Evolutionary conservation across 2,113 vertebrate species (phyloP), one percentile per base, ranked within the genome.

Genomic region (Motacilla tschutschensis): DNA sequence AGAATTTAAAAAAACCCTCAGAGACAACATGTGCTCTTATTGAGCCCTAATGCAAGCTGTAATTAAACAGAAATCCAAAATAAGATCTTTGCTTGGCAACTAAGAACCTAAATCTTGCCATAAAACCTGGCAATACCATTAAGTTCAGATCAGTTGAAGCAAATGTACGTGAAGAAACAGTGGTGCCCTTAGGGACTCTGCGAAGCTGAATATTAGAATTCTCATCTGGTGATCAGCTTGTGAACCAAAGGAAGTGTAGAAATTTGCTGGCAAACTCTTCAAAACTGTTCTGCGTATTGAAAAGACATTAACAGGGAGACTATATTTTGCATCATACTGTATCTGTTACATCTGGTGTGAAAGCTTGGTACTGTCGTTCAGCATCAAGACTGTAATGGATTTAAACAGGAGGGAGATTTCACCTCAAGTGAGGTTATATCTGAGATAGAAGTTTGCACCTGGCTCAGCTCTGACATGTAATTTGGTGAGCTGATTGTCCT

Each of bases 211-310:
- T 88, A 85, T 94, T 92, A 94, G 81, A 91, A 92, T 71, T 90
- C 81, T 89, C 86, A 88, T 93, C 67, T 89, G 86, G 81, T 77
- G 72, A 92, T 94, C 92, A 90, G 92, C 84, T 91, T 92, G 77
- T n/a, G 53, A 79, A 90, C 81, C 60, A 67, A 92, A 90, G 86
- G 88, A 95, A 92, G 88, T 79, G 41, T 79, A 93, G 81, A 93
- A 92, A 92, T 93, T 84, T 86, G 63, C 84, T 95, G 93, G 94
- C 93, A 92, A 73, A 60, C 67, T 82, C 90, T 94, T 95, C 92
- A 95, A 86, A 94, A 93, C 79, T 46, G n/a, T 57, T 86, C 51
- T 29, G 64, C 19, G 1, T 73, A 79, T 79, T 92, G 93, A 92
- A 91, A 92, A 91, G 60, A 55, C 78, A 82, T 93, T 91, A 94